Evolutionary conservation across 1,140 invertebrate species (phyloP).

Genomic region (Laupala kohalensis): DNA sequence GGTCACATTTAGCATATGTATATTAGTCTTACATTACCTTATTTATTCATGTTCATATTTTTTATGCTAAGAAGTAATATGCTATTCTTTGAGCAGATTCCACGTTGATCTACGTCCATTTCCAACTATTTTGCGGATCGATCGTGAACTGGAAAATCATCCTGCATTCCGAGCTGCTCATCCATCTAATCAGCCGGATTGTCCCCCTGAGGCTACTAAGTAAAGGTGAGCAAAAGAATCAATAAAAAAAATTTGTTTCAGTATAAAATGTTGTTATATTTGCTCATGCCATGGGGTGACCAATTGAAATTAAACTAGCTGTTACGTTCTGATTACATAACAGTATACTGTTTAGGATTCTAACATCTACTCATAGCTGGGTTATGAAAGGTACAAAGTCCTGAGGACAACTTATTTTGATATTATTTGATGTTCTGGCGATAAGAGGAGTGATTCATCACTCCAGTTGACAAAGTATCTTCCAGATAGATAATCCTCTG

Average conservation of each 20-base stretch:
- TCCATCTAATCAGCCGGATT: constrained; percentile 81
- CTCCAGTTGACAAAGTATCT: neutral
- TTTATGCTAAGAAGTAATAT: no score
- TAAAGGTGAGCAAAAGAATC: constrained; percentile 25
- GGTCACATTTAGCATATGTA: no score
- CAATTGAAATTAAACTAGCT: neutral
- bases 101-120: constrained; percentile 80
- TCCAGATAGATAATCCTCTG: neutral
- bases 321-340: neutral
- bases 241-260: neutral
- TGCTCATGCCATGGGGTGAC: neutral
- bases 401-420: neutral
- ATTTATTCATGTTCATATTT: neutral
- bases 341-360: neutral
- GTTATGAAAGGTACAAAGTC: neutral
- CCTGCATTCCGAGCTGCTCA: constrained; percentile 78
- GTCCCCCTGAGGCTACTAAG: constrained; percentile 70
- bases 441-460: neutral
- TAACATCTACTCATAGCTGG: neutral
- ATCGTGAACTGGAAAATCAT: constrained; percentile 71
- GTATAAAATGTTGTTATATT: neutral
- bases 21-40: no score
- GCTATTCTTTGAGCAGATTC: no score
- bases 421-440: neutral
- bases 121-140: constrained; percentile 76